These are phyloP conservation scores for Abrostola triplasia DNA, from an alignment of 2,888 invertebrate genomes.

Conservation along the genomic window DNA sequence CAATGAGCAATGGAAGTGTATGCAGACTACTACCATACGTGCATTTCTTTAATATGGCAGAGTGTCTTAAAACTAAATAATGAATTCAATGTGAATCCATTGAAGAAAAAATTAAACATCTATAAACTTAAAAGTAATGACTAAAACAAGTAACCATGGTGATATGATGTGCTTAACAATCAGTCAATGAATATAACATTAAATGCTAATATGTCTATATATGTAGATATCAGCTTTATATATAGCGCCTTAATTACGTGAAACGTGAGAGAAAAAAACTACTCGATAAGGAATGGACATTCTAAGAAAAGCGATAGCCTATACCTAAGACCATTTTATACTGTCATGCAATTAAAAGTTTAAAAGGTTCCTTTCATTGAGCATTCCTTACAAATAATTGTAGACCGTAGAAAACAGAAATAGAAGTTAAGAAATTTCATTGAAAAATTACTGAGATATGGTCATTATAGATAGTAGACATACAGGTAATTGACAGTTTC, in stretches of 20 bases:
- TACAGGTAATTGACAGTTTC: slow-evolving; percentile 12
- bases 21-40: slow-evolving; percentile 75
- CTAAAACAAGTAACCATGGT: slow-evolving; percentile 62
- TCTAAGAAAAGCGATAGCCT: slow-evolving; percentile 66
- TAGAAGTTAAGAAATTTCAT: slow-evolving; percentile 21
- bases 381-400: slow-evolving; percentile 63
- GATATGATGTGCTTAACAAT: slow-evolving; percentile 74
- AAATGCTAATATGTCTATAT: slow-evolving; percentile 75
- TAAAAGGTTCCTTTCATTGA: slow-evolving; percentile 78
- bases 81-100: slow-evolving; percentile 73
- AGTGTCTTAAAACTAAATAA: slow-evolving; percentile 59
- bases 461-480: slow-evolving; percentile 14
- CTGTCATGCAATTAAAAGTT: slow-evolving; percentile 84
- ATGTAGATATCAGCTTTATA: slow-evolving; percentile 69
- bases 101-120: slow-evolving; percentile 61
- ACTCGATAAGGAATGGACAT: slow-evolving; percentile 83
- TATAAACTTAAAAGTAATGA: slow-evolving; percentile 61
- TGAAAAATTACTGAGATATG: slow-evolving; percentile 17
- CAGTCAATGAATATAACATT: slow-evolving; percentile 78
- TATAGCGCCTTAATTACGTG: slow-evolving; percentile 68
- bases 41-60: slow-evolving; percentile 64
- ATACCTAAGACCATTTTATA: slow-evolving; percentile 62
- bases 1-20: slow-evolving; percentile 72
- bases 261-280: slow-evolving; percentile 70
- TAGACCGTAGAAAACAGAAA: slow-evolving; percentile 27